These are phyloP conservation scores for Ceratothoa steindachneri DNA, from an alignment of 2,888 invertebrate genomes.

Conservation along the genomic window DNA sequence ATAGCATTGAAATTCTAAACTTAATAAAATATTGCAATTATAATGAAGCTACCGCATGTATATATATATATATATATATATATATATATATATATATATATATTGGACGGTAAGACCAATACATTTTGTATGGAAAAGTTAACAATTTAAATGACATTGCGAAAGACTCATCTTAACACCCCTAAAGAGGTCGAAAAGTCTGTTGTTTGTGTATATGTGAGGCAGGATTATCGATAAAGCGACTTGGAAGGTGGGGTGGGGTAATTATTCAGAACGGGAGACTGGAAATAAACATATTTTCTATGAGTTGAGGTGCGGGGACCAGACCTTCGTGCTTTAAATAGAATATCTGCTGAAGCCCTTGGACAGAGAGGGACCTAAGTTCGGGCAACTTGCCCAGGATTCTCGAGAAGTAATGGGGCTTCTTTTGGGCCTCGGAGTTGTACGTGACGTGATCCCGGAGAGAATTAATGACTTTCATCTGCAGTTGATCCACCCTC, in stretches of 20 bases:
- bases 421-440: constrained; percentile 79
- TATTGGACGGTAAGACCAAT: background rate
- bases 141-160: too few species aligned
- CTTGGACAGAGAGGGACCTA: constrained; percentile 85
- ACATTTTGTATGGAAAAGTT: background rate
- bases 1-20: background rate
- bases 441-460: constrained; percentile 94
- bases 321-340: constrained; percentile 56
- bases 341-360: constrained; percentile 89
- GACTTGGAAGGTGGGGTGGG: too few species aligned
- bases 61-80: constrained; percentile 28
- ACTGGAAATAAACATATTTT: constrained; percentile 91
- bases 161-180: too few species aligned
- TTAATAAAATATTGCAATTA: background rate
- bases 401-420: constrained; percentile 88
- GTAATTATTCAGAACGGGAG: constrained; percentile 72
- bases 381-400: constrained; percentile 88
- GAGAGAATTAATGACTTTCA: constrained; percentile 91
- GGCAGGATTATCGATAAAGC: too few species aligned
- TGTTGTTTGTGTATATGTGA: background rate
- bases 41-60: too few species aligned
- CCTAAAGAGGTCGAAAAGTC: too few species aligned
- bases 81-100: constrained; percentile 1
- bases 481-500: constrained; percentile 89
- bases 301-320: constrained; percentile 65